Percentiles rank a stretch among this genome's conserved stretches.
These are phyloP conservation scores for Cisticola juncidis DNA, from an alignment of 2,113 vertebrate species.

Conservation along the genomic window DNA sequence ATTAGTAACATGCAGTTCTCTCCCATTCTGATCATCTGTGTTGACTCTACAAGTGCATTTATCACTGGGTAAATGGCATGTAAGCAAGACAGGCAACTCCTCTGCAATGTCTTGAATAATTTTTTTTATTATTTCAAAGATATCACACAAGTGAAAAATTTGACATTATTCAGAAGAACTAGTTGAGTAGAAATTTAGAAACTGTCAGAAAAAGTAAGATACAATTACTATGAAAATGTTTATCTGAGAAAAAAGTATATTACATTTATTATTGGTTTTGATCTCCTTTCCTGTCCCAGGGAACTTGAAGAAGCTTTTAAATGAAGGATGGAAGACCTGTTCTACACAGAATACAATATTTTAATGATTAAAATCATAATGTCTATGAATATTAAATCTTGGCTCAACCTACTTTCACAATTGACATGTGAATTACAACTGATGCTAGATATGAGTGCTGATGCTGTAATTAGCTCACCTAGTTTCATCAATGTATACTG, in stretches of 20 bases:
- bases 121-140: not conserved
- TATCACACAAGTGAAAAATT: not conserved
- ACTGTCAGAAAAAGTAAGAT: not conserved
- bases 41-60: not conserved
- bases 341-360: not conserved
- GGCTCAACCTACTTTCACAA: not conserved
- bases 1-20: not conserved
- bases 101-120: not conserved
- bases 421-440: not conserved
- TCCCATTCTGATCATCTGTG: not conserved
- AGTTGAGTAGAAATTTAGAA: not conserved
- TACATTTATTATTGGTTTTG: not conserved
- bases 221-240: not conserved
- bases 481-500: slow-evolving; percentile 96
- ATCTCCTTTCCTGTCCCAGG: not conserved
- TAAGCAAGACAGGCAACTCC: not conserved
- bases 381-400: not conserved
- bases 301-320: not conserved
- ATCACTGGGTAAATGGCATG: not conserved
- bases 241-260: not conserved
- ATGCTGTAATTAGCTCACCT: slow-evolving; percentile 74
- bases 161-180: not conserved
- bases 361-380: not conserved
- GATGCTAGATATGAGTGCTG: not conserved
- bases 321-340: not conserved